phyloP scores from a whole-genome alignment of 2,113 vertebrate species.

The Puffinus mauretanicus region DNA sequence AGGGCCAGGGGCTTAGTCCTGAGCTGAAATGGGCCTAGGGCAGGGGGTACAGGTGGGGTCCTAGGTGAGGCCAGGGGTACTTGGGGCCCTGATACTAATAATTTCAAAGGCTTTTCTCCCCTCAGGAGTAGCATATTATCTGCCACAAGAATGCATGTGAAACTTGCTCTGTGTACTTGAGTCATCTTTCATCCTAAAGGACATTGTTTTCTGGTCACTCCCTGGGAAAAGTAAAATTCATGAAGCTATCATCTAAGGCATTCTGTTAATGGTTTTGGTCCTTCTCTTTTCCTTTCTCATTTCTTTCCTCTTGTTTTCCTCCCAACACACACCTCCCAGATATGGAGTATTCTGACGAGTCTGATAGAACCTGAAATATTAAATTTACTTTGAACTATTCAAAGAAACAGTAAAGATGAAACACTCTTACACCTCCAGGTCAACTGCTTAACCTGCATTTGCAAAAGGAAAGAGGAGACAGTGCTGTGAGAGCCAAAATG shows the following conservation, averaged over 20 bases:
- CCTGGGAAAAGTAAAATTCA: background rate
- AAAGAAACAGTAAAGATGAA: background rate
- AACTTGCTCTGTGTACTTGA: background rate
- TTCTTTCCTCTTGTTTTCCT: background rate
- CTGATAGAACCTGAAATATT: background rate
- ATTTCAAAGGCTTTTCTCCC: background rate
- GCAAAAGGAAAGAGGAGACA: background rate
- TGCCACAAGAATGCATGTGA: background rate
- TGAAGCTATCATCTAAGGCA: background rate
- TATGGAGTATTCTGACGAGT: background rate
- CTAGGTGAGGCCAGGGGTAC: background rate
- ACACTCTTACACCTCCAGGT: background rate
- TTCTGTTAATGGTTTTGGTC: background rate
- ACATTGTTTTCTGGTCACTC: background rate
- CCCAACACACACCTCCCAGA: background rate
- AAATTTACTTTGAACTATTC: background rate
- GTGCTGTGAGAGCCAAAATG: background rate
- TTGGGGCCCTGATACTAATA: background rate
- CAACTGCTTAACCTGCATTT: background rate
- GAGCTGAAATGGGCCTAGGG: background rate
- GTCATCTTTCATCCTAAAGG: background rate
- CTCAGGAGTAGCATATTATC: background rate
- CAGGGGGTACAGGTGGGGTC: rapidly evolving
- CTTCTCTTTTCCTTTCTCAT: background rate
- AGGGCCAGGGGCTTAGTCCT: background rate